Percentiles rank a stretch among this genome's conserved stretches.
These are phyloP conservation scores for Dasypogon diadema DNA, from an alignment of 2,888 invertebrate genomes.

Conservation along the genomic window DNA sequence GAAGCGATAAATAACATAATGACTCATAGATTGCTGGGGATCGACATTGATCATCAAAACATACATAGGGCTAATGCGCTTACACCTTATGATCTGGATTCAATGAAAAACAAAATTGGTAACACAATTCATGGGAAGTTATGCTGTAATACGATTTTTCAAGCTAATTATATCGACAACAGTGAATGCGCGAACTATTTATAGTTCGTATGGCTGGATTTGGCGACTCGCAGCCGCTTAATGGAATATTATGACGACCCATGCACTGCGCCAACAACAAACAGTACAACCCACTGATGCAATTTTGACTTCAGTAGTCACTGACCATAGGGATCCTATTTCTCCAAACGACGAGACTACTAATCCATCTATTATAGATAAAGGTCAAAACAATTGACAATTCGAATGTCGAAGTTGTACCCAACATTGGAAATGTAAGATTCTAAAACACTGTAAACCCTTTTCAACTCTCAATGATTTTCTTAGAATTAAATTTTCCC, in stretches of 20 bases:
- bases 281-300: background rate
- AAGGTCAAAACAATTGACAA: no score
- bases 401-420: no score
- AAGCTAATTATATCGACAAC: background rate
- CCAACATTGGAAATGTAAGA: no score
- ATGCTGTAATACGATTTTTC: background rate
- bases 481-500: no score
- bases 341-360: no score
- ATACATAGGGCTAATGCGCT: background rate
- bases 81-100: background rate
- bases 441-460: no score
- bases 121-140: background rate
- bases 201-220: background rate
- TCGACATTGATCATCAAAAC: background rate
- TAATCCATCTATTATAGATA: no score
- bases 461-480: no score
- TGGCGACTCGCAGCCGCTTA: background rate
- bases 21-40: background rate
- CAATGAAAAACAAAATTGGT: background rate
- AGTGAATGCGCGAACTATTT: background rate
- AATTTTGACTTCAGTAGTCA: background rate
- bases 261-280: background rate
- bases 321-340: background rate
- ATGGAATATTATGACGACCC: background rate
- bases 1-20: background rate